Evolutionary conservation across 2,113 vertebrate genomes (phyloP).

Genomic region (Zootoca vivipara): DNA sequence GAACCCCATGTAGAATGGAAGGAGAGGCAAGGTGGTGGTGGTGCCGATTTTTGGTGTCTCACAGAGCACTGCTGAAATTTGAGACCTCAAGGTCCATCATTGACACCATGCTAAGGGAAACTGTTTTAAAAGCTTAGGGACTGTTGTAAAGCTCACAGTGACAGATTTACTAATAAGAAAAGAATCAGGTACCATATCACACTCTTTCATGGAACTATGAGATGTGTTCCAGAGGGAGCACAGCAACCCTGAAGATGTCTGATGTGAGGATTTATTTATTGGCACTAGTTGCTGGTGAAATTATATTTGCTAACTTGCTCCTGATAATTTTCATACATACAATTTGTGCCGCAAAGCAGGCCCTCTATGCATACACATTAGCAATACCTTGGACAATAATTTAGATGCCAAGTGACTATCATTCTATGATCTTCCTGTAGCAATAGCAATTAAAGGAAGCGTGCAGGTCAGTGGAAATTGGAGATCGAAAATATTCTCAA

Average conservation of each 20-base stretch:
- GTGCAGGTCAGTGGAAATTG: slow-evolving; percentile 33
- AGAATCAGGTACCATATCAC: not conserved
- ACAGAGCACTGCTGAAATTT: no score
- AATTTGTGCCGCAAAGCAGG: not conserved
- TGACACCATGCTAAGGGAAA: no score
- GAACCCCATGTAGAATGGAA: no score
- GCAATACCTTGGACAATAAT: slow-evolving; percentile 43
- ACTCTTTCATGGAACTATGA: not conserved
- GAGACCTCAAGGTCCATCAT: no score
- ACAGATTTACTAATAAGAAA: not conserved
- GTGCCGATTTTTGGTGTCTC: no score
- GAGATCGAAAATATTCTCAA: slow-evolving; percentile 29
- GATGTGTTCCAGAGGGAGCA: not conserved
- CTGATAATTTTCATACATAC: slow-evolving; percentile 6
- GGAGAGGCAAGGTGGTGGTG: no score
- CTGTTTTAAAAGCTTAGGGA: not conserved
- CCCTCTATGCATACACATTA: not conserved
- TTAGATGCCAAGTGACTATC: slow-evolving; percentile 20
- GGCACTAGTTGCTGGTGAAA: slow-evolving; percentile 26
- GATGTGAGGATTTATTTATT: slow-evolving; percentile 13
- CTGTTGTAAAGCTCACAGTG: not conserved
- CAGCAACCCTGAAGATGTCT: not conserved
- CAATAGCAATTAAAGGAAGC: slow-evolving; percentile 33
- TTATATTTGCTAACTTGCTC: not conserved
- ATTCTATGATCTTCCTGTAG: not conserved